These are phyloP conservation scores for Engystomops pustulosus DNA, from an alignment of 2,113 vertebrate genomes.

Conservation along the genomic window DNA sequence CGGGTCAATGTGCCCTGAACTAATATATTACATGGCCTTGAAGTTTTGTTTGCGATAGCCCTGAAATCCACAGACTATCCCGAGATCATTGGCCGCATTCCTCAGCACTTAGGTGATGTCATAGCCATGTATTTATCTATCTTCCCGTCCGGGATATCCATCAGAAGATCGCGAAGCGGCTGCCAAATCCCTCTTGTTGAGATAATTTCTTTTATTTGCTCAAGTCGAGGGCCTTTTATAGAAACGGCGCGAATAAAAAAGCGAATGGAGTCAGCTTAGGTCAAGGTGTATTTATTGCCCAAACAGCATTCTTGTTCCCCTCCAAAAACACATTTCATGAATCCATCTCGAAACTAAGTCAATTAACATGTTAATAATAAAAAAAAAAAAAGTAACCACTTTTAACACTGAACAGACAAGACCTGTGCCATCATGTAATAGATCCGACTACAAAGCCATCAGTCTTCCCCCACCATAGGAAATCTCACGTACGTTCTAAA, in stretches of 20 bases:
- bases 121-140: constrained; percentile 35
- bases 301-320: constrained; percentile 78
- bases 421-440: constrained; percentile 71
- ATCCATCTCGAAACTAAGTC: constrained; percentile 75
- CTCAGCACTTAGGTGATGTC: constrained; percentile 40
- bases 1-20: constrained; percentile 7
- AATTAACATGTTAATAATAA: constrained; percentile 76
- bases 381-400: constrained; percentile 65
- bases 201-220: constrained; percentile 57
- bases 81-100: constrained; percentile 8
- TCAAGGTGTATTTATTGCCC: constrained; percentile 89
- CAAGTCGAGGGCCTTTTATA: constrained; percentile 47
- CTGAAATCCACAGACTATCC: neutral
- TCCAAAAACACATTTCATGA: constrained; percentile 78
- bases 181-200: constrained; percentile 54
- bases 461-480: constrained; percentile 66
- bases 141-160: constrained; percentile 39
- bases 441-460: constrained; percentile 64
- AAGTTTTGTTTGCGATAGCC: neutral
- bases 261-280: constrained; percentile 67
- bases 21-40: too few relatives aligned
- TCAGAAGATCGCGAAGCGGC: constrained; percentile 25
- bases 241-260: constrained; percentile 10
- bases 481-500: constrained; percentile 70
- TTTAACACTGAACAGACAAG: constrained; percentile 76